phyloP scores from a whole-genome alignment of 2,888 invertebrate species.

The Crepidodera aurea region DNA sequence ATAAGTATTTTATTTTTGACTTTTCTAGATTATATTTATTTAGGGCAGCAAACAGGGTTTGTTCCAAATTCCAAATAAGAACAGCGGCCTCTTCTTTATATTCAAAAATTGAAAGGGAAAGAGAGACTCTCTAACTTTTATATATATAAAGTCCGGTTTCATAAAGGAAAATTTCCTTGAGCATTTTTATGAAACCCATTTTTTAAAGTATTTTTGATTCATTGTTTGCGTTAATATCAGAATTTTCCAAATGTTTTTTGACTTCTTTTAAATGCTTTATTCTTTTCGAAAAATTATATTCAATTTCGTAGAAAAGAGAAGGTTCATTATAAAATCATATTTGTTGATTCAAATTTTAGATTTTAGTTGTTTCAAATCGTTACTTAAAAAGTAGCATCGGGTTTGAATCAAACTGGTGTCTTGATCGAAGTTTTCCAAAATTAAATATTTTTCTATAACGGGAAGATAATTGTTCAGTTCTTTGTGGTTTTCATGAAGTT shows the following conservation, averaged over 20 bases:
- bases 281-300: conserved; percentile 46
- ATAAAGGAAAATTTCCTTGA: too few species aligned
- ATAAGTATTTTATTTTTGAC: too few species aligned
- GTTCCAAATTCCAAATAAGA: too few species aligned
- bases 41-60: too few species aligned
- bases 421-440: conserved; percentile 17
- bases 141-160: too few species aligned
- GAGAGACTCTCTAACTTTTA: too few species aligned
- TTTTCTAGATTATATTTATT: too few species aligned
- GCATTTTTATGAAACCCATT: too few species aligned
- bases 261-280: conserved; percentile 46
- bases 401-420: conserved; percentile 42
- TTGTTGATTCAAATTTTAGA: conserved; percentile 45
- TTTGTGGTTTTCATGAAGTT: too few species aligned
- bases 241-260: conserved; percentile 41
- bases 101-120: too few species aligned
- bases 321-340: conserved; percentile 50
- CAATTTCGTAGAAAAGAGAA: conserved; percentile 50
- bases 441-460: neutral
- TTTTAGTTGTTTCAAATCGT: conserved; percentile 39
- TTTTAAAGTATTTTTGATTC: conserved; percentile 41
- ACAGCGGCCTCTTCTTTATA: too few species aligned
- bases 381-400: conserved; percentile 40
- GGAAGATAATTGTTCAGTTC: neutral
- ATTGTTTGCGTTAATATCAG: conserved; percentile 30